Percentiles rank a stretch among this genome's conserved stretches.
phyloP scores from a whole-genome alignment of 2,888 invertebrate genomes.

The Volucella inanis region DNA sequence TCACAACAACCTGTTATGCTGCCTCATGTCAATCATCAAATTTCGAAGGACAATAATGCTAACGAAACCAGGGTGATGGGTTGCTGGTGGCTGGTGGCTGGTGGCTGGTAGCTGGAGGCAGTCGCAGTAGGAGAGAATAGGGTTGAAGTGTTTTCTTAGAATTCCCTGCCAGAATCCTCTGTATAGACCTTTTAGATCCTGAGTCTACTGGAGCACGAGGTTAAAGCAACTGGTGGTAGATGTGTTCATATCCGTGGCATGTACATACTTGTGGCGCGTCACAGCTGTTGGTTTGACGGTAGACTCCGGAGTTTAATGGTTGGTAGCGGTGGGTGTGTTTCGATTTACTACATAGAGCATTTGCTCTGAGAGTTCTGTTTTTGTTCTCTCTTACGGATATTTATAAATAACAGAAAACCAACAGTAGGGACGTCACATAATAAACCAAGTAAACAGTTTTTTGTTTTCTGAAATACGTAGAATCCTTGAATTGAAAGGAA shows the following conservation, averaged over 20 bases:
- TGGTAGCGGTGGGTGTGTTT: too few species aligned
- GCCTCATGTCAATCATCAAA: conserved; percentile 26
- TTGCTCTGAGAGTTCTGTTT: too few species aligned
- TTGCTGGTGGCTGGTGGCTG: neutral
- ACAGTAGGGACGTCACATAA: too few species aligned
- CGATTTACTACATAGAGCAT: too few species aligned
- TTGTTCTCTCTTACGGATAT: too few species aligned
- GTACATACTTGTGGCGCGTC: too few species aligned
- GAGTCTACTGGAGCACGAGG: conserved; percentile 49
- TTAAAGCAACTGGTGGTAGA: conserved; percentile 65
- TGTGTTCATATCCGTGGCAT: too few species aligned
- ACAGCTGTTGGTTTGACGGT: too few species aligned
- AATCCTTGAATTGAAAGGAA: too few species aligned
- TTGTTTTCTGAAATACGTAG: too few species aligned
- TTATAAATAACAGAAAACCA: too few species aligned
- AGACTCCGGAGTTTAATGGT: neutral
- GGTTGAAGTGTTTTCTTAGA: conserved; percentile 1
- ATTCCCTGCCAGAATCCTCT: neutral
- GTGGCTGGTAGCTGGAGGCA: neutral
- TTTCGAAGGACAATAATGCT: conserved; percentile 21
- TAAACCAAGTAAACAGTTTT: too few species aligned
- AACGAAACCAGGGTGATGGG: neutral
- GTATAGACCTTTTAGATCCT: conserved; percentile 21
- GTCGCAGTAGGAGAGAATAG: neutral
- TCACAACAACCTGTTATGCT: conserved; percentile 2